Evolutionary conservation across 1,140 invertebrate species (phyloP).

Genomic region (Pseudoatta argentina): DNA sequence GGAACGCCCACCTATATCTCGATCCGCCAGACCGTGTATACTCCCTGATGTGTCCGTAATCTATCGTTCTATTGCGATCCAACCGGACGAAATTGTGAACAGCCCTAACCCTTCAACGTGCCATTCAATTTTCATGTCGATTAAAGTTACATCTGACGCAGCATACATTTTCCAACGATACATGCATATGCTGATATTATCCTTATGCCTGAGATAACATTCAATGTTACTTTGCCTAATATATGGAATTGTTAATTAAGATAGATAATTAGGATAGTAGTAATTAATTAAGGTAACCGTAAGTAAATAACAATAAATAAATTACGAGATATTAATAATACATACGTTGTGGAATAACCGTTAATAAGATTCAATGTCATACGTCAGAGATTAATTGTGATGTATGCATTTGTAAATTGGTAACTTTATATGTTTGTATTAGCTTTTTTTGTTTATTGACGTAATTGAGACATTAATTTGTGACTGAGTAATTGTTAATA

Average conservation of each 20-base stretch:
- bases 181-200: background rate
- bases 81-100: conserved; percentile 62
- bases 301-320: no score
- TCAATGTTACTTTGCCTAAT: background rate
- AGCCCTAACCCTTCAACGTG: conserved; percentile 14
- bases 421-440: no score
- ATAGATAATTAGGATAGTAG: background rate
- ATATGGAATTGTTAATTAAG: background rate
- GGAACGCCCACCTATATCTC: conserved; percentile 85
- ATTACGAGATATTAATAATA: no score
- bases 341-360: no score
- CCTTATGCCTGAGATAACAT: background rate
- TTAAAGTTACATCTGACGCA: background rate
- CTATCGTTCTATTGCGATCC: conserved; percentile 78
- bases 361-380: no score
- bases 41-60: conserved; percentile 76
- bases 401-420: no score
- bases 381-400: no score
- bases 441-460: no score
- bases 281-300: background rate
- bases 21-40: conserved; percentile 80
- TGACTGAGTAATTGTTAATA: no score
- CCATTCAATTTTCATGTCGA: conserved; percentile 9
- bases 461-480: no score
- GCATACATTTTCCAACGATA: background rate